Base-by-base conservation (phyloP, 1,140 invertebrate genomes). In the Aradophagus sp. region DNA sequence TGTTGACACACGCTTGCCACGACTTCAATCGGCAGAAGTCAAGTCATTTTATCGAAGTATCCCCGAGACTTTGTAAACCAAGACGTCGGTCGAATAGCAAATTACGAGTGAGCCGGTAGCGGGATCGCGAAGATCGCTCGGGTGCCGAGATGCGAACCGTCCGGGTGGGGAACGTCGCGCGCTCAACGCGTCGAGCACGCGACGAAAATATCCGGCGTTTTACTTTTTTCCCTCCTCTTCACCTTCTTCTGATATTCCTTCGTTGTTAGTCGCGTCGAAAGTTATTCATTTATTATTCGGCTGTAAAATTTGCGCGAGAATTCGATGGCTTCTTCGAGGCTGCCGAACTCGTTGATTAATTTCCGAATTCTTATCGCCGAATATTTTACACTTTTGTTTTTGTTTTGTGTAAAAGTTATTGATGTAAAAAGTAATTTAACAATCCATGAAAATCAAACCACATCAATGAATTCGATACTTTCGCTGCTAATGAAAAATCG, bases 1-100 rank as follows among this genome's bases (percentile, higher is more conserved):
- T n/a, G n/a, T n/a, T n/a, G n/a, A n/a, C n/a, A n/a, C n/a, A 36
- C 73, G 73, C 63, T 61, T 62, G 66, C 84, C 88, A 88, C 89
- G 88, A 88, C 87, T 78, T 89, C 88, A 89, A 85, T 90, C 89
- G 89, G 88, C 89, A 90, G 88, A 90, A 91, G 88, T 89, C 88
- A 92, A 92, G 90, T 92, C 91, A 92, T 92, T 89, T 89, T 92
- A 72, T 26, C 79, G 79, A 80, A 80, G 68, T 75, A 77, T 84
- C 91, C 91, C 91, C 91, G 91, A 90, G 88, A 90, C 89, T 90
- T 88, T 89, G 88, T 88, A 80, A 90, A 91, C 90, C 90, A 92
- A 93, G 92, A 93, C 92, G 92, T 93, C 91, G 92, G 90, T 93
- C 91, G 92, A 91, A 91, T 91, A 68, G 90, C 90, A 89, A 91